Percentiles rank a stretch among this genome's conserved stretches.
Evolutionary conservation across 23 tunicate species (phyloP).

Genomic region (Botrylloides violaceus): DNA sequence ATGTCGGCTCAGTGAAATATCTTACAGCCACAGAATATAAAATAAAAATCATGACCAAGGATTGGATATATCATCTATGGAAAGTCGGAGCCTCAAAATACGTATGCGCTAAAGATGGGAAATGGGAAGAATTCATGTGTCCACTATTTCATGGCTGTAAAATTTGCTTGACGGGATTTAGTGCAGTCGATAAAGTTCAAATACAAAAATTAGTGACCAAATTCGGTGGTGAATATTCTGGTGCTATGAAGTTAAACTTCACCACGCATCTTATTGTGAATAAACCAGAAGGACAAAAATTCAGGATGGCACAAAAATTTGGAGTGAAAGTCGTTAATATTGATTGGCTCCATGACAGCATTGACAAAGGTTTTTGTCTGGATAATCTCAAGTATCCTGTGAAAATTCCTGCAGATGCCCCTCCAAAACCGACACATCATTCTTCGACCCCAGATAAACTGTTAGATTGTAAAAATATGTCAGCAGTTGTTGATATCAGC

Average conservation of each 20-base stretch:
- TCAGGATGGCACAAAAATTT: conserved; percentile 61
- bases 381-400: conserved; percentile 69
- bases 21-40: conserved; percentile 55
- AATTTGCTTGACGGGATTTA: conserved; percentile 69
- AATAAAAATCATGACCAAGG: conserved; percentile 69
- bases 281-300: conserved; percentile 90
- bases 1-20: conserved; percentile 85
- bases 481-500: conserved; percentile 53
- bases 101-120: conserved; percentile 64
- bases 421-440: background rate
- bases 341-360: conserved; percentile 68
- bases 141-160: conserved; percentile 87
- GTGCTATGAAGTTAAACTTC: conserved; percentile 65
- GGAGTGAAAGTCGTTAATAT: conserved; percentile 80
- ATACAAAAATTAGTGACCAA: conserved; percentile 71
- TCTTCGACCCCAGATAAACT: conserved; percentile 16
- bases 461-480: background rate
- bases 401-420: background rate
- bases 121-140: conserved; percentile 78
- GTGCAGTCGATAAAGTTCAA: conserved; percentile 27
- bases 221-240: conserved; percentile 76
- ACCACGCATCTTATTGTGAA: conserved; percentile 81
- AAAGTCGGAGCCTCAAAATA: conserved; percentile 60
- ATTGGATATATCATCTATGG: conserved; percentile 85
- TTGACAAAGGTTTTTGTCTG: conserved; percentile 63